Evolutionary conservation across 2,113 vertebrate species (phyloP).

Genomic region (Anhinga anhinga): DNA sequence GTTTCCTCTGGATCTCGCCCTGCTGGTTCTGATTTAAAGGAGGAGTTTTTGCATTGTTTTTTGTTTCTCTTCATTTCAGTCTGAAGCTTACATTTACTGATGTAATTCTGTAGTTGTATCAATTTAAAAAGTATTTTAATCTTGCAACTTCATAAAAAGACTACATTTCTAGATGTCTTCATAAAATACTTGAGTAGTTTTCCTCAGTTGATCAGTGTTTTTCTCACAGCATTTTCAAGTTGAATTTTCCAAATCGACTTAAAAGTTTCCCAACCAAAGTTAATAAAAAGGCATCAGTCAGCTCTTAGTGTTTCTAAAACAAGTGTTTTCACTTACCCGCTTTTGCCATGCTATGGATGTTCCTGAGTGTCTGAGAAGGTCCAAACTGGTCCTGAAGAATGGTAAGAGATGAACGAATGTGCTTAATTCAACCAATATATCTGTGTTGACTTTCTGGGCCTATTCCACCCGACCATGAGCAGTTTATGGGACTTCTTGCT

Average conservation of each 20-base stretch:
- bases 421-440: background rate
- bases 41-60: background rate
- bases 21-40: background rate
- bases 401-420: background rate
- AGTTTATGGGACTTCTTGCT: background rate
- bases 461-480: fast-evolving
- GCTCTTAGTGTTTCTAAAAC: background rate
- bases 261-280: background rate
- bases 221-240: background rate
- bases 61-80: background rate
- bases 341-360: fast-evolving
- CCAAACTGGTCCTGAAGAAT: background rate
- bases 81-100: background rate
- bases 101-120: background rate
- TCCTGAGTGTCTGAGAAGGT: background rate
- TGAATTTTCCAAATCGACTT: background rate
- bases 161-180: background rate
- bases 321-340: background rate
- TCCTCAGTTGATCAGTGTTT: background rate
- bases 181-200: background rate
- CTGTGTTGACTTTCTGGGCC: background rate
- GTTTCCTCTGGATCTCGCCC: background rate
- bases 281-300: background rate
- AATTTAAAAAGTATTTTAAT: background rate
- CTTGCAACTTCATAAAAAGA: background rate